Base-by-base conservation (phyloP, 2,888 invertebrate genomes). In the Drosophila rubida region DNA sequence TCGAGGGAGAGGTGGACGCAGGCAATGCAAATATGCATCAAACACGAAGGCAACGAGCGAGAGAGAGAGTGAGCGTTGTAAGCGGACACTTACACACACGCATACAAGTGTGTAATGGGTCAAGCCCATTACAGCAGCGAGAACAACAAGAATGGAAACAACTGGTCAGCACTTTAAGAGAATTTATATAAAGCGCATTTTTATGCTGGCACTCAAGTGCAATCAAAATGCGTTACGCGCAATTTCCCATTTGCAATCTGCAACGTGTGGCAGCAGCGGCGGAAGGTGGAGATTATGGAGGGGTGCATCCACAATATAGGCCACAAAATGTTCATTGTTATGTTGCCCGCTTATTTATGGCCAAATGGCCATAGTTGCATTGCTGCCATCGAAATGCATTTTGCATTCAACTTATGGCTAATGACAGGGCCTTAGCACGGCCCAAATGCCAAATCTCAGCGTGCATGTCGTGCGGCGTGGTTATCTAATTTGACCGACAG, bases 171-270 rank as follows among this genome's bases (percentile, higher is more conserved):
- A 78, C 69, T 87, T 87, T 39, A 70, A 78, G 66, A 39, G 58
- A 78, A 85, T 82, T 82, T 82, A 79, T 83, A 77, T 85, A 85
- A 83, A 85, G 75, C 65, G 51, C 59, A 66, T 70, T 87, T 82
- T 87, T 79, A 87, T 81, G 68, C 83, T 66, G 74, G 55, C 81
- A 75, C 83, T 87, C 85, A 82, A 83, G 72, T 73, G 75, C 86
- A 84, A 86, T 87, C 82, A 82, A 87, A 87, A 65, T 85, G 79
- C 71, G 82, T 76, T 76, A 87, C 87, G 80, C 76, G 71, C 67
- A 74, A 75, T 77, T 87, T 82, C 64, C 70, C 75, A 73, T 59
- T 50, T 69, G 69, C 41, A 45, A 16, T 9, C 4, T 32, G 32
- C 32, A 32, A n/a, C 25, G 25, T 25, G 25, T 27, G 9, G 9